Base-by-base conservation (phyloP, 2,888 invertebrate species). In the Eucriotettix oculatus region DNA sequence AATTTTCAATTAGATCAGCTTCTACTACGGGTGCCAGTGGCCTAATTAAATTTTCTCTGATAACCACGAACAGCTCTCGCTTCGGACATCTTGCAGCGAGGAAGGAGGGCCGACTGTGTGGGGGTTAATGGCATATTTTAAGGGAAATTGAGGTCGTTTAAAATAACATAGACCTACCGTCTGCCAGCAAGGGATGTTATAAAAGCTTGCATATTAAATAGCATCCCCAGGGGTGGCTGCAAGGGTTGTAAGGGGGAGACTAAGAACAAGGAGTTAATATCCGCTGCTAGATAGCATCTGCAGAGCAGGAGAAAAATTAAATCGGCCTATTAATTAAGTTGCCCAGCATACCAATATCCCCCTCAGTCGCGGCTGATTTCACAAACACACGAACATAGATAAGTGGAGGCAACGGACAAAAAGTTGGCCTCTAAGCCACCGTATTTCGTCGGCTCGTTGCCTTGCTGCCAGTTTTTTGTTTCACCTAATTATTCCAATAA, bases 111-210 rank as follows among this genome's bases (percentile, higher is more conserved):
- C 48, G 48, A n/a, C n/a, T 14, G 48, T n/a, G 10, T 10, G 14
- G 42, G 40, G 55, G 54, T 56, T 59, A 59, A 59, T 54, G 59
- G 48, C 59, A 48, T 56, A 56, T 54, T 59, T 59, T 59, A 56
- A 59, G 48, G 53, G 42, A 42, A 59, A 54, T 16, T 44, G n/a
- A 40, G 16, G 29, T 56, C 40, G 56, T 56, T 56, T 14, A 56
- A 42, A 29, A 56, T 48, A 48, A 48, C 48, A 48, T 48, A 48
- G 48, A n/a, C 48, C 48, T n/a, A 48, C 48, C 48, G 48, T 48
- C 48, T 48, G 48, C 14, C 48, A n/a, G 48, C n/a, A n/a, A n/a
- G 48, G 48, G 48, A 12, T 12, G 48, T n/a, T 48, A n/a, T 56
- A 59, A 56, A 42, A 43, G 59, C 16, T 56, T 42, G 54, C 54